These are phyloP conservation scores for Styela plicata DNA, from an alignment of 23 tunicate species.

Conservation along the genomic window DNA sequence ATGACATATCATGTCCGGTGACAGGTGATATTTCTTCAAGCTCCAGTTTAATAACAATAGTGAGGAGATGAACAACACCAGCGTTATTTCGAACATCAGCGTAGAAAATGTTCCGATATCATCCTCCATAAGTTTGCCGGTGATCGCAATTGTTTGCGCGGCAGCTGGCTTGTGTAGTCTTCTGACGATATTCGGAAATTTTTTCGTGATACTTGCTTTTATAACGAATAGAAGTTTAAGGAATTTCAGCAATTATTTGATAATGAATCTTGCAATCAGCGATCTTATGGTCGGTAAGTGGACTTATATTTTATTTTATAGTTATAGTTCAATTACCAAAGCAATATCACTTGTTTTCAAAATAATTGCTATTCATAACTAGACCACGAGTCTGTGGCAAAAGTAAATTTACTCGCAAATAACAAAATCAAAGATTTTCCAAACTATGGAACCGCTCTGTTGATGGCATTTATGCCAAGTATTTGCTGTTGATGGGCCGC, in stretches of 20 bases:
- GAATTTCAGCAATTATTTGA: constrained; percentile 85
- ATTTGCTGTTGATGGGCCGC: too few species aligned
- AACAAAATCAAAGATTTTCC: too few species aligned
- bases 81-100: not conserved
- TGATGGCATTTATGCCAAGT: too few species aligned
- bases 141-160: not conserved
- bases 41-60: not conserved
- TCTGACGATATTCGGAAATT: constrained; percentile 69
- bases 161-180: constrained; percentile 70
- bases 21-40: not conserved
- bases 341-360: too few species aligned
- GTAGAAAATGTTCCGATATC: not conserved
- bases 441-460: too few species aligned
- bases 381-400: too few species aligned
- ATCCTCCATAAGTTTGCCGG: not conserved
- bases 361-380: too few species aligned
- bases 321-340: not conserved
- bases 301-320: too few species aligned
- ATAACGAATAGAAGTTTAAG: constrained; percentile 65
- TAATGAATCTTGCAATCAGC: constrained; percentile 83
- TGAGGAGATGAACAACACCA: not conserved
- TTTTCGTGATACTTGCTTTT: constrained; percentile 70
- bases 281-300: constrained; percentile 63
- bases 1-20: not conserved
- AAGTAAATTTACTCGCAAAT: too few species aligned